These are phyloP conservation scores for Ammodytes marinus DNA, from an alignment of 2,113 vertebrate genomes.

Conservation along the genomic window DNA sequence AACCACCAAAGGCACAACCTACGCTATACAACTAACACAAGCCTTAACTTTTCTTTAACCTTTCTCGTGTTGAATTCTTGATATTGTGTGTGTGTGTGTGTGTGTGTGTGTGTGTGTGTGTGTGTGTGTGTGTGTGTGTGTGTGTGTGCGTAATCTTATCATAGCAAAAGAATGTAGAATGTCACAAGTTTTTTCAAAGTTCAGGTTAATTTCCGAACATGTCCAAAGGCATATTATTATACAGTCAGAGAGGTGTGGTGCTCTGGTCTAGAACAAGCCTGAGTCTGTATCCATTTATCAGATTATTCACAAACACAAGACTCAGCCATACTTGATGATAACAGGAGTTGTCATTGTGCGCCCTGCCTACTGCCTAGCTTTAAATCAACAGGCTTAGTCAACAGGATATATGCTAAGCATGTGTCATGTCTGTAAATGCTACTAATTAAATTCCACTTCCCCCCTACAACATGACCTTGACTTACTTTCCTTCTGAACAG, in stretches of 20 bases:
- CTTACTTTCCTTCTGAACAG: neutral
- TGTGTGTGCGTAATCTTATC: neutral
- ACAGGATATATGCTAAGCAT: slow-evolving; percentile 53
- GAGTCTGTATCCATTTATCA: slow-evolving; percentile 22
- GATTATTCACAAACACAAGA: slow-evolving; percentile 11
- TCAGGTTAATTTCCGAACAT: slow-evolving; percentile 4
- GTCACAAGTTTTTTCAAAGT: neutral
- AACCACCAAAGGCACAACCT: neutral
- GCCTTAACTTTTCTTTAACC: neutral
- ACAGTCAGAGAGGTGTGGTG: slow-evolving; percentile 22
- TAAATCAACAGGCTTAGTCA: slow-evolving; percentile 39
- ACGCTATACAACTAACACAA: neutral
- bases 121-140: too few relatives aligned
- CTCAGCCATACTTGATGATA: slow-evolving; percentile 20
- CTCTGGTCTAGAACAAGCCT: slow-evolving; percentile 28
- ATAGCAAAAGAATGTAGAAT: neutral
- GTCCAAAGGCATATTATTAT: slow-evolving; percentile 4
- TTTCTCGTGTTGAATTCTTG: neutral
- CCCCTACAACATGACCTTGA: neutral
- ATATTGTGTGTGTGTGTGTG: neutral
- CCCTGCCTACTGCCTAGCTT: slow-evolving; percentile 7
- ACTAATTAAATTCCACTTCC: slow-evolving; percentile 1
- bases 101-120: too few relatives aligned
- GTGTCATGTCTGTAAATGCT: neutral
- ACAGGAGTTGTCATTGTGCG: slow-evolving; percentile 25